Evolutionary conservation across 2,113 vertebrate genomes (phyloP), one percentile per base, ranked within the genome.

Genomic region (Hyperoodon ampullatus): DNA sequence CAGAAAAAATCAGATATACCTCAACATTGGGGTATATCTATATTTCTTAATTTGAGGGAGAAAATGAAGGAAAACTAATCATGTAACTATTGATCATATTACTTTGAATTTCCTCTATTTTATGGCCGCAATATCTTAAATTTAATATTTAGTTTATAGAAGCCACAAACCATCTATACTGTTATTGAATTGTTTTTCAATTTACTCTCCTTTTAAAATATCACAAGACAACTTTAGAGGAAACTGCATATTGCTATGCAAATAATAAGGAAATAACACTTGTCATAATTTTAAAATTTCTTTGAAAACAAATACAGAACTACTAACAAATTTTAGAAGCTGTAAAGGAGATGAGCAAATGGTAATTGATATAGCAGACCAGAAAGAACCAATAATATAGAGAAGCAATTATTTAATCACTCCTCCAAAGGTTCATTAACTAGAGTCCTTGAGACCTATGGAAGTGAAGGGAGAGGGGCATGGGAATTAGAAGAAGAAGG

Each of bases 61-160:
- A 93, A 95, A 91, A 91, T 58, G 84, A 84, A 93, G n/a, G 12
- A 90, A 95, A 93, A 85, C 50, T 30, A 72, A 88, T 89, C 30
- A 84, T 26, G 30, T 63, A n/a, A 84, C 8, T 93, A 35, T 33
- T 44, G 16, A 77, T 80, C n/a, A 50, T n/a, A 75, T 82, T 86
- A 80, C 80, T 96, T 97, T 92, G 23, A 90, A 95, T 94, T 93
- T 95, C 61, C 68, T 96, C 33, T 35, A 72, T 60, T 82, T 91
- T 33, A 66, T 91, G 70, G 50, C 16, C 13, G 68, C 23, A 96
- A 18, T 28, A 82, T 60, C 23, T 33, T 92, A 95, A 93, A 94
- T 95, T 96, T 96, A 75, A 80, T 87, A 78, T 90, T 95, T 83
- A 77, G 77, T 93, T 90, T 95, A 95, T 0, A 72, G 53, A 71